Evolutionary conservation across 2,113 vertebrate genomes (phyloP).

Genomic region (Hemicordylus capensis): DNA sequence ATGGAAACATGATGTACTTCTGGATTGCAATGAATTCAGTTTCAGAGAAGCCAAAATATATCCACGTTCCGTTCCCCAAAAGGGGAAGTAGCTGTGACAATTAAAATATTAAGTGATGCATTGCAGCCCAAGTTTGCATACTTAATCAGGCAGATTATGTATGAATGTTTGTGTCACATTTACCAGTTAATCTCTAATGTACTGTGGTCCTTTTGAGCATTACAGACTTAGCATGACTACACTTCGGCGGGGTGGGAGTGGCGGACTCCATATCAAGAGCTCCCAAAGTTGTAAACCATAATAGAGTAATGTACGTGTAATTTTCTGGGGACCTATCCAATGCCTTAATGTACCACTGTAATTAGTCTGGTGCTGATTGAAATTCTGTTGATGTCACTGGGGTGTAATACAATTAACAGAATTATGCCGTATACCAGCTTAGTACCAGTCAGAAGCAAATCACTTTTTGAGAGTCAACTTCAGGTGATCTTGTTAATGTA

Average conservation of each 20-base stretch:
- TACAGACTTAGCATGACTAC: not conserved
- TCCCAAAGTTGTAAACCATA: not conserved
- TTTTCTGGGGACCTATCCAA: not conserved
- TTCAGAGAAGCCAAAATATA: not conserved
- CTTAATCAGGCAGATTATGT: not conserved
- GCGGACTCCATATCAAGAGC: not conserved
- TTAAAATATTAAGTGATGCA: no score
- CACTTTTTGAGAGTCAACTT: not conserved
- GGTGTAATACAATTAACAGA: not conserved
- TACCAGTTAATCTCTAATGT: not conserved
- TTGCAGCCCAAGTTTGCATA: not conserved
- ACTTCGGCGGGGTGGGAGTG: no score
- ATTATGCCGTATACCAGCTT: not conserved
- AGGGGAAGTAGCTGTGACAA: not conserved
- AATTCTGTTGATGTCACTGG: not conserved
- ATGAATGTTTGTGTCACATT: not conserved
- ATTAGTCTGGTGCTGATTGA: not conserved
- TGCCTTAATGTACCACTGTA: not conserved
- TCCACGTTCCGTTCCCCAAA: not conserved
- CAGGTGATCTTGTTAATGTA: not conserved
- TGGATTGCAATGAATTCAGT: not conserved
- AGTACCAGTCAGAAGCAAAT: no score
- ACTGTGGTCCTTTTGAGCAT: not conserved
- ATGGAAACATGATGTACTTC: not conserved
- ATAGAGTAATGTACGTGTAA: not conserved